phyloP scores from a whole-genome alignment of 2,113 vertebrate genomes.

The Pachyramphus minor region DNA sequence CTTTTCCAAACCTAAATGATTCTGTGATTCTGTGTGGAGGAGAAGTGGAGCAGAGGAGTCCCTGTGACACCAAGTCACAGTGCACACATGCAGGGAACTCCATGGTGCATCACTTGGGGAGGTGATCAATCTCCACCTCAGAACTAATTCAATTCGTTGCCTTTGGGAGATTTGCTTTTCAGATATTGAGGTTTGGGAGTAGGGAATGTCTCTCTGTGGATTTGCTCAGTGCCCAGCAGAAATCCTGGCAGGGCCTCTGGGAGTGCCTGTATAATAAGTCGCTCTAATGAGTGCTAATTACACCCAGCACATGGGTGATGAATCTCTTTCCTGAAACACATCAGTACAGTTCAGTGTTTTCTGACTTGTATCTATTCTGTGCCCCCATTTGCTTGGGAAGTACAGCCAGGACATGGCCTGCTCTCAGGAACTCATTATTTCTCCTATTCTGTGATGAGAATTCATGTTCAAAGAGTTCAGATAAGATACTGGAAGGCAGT shows the following conservation, averaged over 20 bases:
- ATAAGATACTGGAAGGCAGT: neutral
- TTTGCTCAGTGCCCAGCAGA: neutral
- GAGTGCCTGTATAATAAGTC: neutral
- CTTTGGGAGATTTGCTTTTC: neutral
- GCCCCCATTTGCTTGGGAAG: neutral
- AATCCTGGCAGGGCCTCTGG: neutral
- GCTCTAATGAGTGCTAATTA: slow-evolving; percentile 23
- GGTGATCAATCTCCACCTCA: neutral
- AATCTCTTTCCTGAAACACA: neutral
- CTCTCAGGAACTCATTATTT: neutral
- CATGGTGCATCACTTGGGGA: neutral
- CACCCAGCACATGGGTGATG: neutral
- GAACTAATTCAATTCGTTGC: neutral
- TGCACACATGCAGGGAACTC: rapidly evolving
- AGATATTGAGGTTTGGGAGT: neutral
- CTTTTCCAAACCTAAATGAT: neutral
- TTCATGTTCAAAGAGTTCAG: neutral
- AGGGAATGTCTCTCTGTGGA: neutral
- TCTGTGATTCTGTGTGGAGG: neutral
- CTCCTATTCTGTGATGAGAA: neutral
- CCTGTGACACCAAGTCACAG: neutral
- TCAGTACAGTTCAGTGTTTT: neutral
- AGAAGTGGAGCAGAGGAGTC: neutral
- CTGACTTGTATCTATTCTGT: neutral
- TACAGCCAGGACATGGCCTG: neutral